Evolutionary conservation across 2,888 invertebrate genomes (phyloP), one percentile per base, ranked within the genome.

Genomic region (Hypolimnas misippus): DNA sequence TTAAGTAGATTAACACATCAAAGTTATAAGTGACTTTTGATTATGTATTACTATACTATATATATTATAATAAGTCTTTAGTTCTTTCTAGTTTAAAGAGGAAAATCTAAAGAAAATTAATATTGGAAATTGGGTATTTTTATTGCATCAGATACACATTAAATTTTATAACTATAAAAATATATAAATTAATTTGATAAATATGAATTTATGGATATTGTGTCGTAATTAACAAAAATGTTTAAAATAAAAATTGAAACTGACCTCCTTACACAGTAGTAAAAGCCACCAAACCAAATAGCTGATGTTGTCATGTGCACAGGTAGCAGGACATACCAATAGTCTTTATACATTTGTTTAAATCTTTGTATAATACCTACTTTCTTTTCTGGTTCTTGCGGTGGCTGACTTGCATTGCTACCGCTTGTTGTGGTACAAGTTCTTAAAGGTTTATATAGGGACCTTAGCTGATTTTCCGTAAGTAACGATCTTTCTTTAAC

Each of bases 311-410:
- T 94, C 53, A 96, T 79, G 87, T 99, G 99, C 2, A 99, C 99
- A 3, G 98, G 99, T 62, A 99, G 92, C 62, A 98, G 89, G 58
- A 99, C 96, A 87, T 99, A 98, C 97, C 99, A 99, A 88, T 99
- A 99, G 80, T 98, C 96, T 82, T 96, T 96, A 81, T 97, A 97
- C 95, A 98, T 97, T 77, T 95, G 93, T 84, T 98, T 98, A 85
- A 99, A 98, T 77, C 94, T 94, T 73, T 96, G 94, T 77, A 97
- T 94, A 2, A 98, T 80, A 0, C 95, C 93, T 72, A 89, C 78
- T 81, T 96, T 94, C 71, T 85, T 77, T 3, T 74, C 70, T 38
- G 76, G 76, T 17, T 73, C 63, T 40, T 68, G 67, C 17, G 73
- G 61, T 25, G 77, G 70, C 46, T 77, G 73, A 44, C 72, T 71